Evolutionary conservation across 2,797 vertebrate genomes (phyloP).

Genomic region (Cyclopterus lumpus): DNA sequence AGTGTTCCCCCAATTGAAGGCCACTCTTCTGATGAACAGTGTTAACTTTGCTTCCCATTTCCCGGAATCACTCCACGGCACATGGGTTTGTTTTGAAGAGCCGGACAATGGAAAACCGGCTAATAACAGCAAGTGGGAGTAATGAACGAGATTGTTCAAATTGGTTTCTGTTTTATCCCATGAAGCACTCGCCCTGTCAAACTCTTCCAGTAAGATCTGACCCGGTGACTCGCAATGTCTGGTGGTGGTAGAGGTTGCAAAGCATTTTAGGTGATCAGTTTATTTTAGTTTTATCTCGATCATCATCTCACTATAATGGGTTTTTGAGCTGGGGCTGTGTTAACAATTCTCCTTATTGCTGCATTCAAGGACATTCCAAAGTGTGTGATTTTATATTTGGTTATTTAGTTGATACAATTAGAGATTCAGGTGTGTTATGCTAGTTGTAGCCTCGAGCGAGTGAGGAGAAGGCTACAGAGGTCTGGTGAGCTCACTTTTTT

Average conservation of each 20-base stretch:
- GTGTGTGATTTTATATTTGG: not conserved
- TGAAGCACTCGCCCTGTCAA: not conserved
- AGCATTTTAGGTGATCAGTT: not conserved
- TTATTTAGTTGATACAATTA: not conserved
- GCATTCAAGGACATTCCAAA: too few relatives aligned
- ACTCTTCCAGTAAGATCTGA: not conserved
- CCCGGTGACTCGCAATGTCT: not conserved
- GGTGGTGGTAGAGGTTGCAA: not conserved
- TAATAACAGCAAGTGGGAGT: not conserved
- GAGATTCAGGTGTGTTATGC: not conserved
- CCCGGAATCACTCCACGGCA: not conserved
- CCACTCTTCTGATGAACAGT: not conserved
- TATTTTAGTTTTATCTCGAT: not conserved
- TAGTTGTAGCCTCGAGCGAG: not conserved
- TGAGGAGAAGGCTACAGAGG: not conserved
- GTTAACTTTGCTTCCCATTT: not conserved
- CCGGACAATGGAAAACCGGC: not conserved
- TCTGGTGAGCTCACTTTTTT: too few relatives aligned
- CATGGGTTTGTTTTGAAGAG: conserved; percentile 15
- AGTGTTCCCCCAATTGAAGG: not conserved
- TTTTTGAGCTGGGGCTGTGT: not conserved
- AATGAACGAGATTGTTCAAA: not conserved
- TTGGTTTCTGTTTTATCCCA: not conserved
- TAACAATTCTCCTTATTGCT: too few relatives aligned
- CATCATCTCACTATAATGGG: not conserved